These are phyloP conservation scores for Oxygymnocypris stewartii DNA, from an alignment of 2,113 vertebrate genomes.

Conservation along the genomic window DNA sequence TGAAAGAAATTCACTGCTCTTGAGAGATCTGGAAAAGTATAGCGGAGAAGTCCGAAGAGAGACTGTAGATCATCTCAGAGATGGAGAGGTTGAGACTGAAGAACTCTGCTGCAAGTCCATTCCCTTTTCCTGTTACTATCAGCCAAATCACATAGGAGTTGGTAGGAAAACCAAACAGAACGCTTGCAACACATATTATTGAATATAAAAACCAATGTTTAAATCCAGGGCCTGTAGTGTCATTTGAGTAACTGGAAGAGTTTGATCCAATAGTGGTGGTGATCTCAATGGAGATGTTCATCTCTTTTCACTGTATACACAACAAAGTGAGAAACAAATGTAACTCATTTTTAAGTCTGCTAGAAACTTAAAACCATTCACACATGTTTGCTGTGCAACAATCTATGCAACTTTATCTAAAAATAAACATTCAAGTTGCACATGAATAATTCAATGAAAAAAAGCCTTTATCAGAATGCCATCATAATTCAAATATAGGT, in stretches of 20 bases:
- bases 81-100: not conserved
- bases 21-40: not conserved
- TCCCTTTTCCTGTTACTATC: conserved; percentile 9
- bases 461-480: not conserved
- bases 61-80: conserved; percentile 17
- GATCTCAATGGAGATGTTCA: not conserved
- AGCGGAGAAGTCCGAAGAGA: not conserved
- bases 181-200: not conserved
- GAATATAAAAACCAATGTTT: not conserved
- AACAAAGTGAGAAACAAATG: not conserved
- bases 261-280: not conserved
- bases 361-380: not conserved
- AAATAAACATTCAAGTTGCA: not conserved
- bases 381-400: not conserved
- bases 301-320: not conserved
- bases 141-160: conserved; percentile 48
- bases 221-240: not conserved
- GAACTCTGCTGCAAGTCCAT: not conserved
- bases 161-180: not conserved
- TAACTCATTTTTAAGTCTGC: not conserved
- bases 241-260: not conserved
- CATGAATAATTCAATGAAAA: not conserved
- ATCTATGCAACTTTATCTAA: not conserved
- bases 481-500: not conserved
- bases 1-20: not conserved